phyloP scores from a whole-genome alignment of 1,140 invertebrate genomes.

The Oscheius sp. region DNA sequence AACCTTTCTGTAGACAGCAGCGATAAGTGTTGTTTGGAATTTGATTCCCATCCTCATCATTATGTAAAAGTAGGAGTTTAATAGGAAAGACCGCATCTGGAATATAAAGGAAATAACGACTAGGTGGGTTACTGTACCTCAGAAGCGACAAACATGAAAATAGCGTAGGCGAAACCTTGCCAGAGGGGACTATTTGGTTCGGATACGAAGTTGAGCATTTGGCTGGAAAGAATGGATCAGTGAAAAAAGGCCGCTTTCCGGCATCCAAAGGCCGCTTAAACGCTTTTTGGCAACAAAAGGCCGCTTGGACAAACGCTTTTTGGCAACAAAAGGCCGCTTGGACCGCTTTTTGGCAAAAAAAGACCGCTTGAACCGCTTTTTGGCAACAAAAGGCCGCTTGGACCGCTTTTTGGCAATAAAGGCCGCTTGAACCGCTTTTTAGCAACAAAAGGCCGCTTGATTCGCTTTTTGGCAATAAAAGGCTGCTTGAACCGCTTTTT shows the following conservation, averaged over 20 bases:
- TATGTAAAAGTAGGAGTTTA: slow-evolving; percentile 82
- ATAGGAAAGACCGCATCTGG: slow-evolving; percentile 78
- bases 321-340: no score
- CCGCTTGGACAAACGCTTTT: no score
- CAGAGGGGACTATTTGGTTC: slow-evolving; percentile 13
- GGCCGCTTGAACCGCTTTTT: no score
- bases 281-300: no score
- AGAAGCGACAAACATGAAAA: slow-evolving; percentile 24
- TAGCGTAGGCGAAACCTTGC: slow-evolving; percentile 30
- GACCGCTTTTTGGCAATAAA: no score
- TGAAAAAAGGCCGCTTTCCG: no score
- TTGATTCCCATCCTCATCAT: slow-evolving; percentile 87
- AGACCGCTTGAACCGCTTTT: no score
- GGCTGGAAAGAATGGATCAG: not conserved
- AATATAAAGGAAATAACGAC: not conserved
- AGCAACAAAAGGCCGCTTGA: no score
- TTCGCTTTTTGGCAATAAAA: not conserved
- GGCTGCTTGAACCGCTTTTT: not conserved
- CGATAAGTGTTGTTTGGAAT: slow-evolving; percentile 83
- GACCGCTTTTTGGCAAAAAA: no score
- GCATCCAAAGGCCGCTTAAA: no score
- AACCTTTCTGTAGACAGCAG: slow-evolving; percentile 86
- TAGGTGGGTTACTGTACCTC: slow-evolving; percentile 14
- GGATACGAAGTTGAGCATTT: slow-evolving; percentile 68
- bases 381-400: no score